Conservation (phyloP, 2,797 vertebrate genomes). For the Hemitrygon akajei region DNA sequence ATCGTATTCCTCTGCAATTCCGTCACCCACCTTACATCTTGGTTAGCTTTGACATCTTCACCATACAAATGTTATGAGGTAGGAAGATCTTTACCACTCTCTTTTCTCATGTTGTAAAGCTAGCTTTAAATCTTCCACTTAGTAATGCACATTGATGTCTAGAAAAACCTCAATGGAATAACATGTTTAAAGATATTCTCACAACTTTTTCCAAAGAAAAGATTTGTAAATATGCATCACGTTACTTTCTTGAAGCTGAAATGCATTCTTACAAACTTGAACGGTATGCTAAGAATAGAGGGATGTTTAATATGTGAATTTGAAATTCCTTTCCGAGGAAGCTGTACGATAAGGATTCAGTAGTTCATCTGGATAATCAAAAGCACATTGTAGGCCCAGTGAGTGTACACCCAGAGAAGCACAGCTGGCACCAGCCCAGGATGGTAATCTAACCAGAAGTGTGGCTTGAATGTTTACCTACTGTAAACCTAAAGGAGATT, state of each 20-base stretch:
- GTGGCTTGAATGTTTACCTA: not conserved
- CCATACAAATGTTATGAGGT: not conserved
- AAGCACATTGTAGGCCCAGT: not conserved
- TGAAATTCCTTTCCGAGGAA: not conserved
- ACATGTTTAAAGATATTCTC: no score
- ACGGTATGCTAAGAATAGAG: not conserved
- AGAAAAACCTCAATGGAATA: not conserved
- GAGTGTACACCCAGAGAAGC: not conserved
- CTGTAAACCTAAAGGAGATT: not conserved
- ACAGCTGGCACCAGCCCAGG: not conserved
- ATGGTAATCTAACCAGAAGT: not conserved
- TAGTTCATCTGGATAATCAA: not conserved
- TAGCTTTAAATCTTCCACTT: not conserved
- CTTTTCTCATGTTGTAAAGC: not conserved
- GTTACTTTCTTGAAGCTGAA: not conserved
- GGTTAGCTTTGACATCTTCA: not conserved
- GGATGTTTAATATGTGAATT: not conserved
- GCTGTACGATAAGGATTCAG: not conserved
- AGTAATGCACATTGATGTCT: not conserved
- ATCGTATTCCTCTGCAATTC: not conserved
- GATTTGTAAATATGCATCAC: not conserved
- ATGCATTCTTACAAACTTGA: not conserved
- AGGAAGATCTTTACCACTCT: not conserved
- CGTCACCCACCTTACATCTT: not conserved
- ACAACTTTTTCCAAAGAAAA: not conserved